Evolutionary conservation across 2,888 invertebrate genomes (phyloP).

Genomic region (Pachycephus smyrnensis): DNA sequence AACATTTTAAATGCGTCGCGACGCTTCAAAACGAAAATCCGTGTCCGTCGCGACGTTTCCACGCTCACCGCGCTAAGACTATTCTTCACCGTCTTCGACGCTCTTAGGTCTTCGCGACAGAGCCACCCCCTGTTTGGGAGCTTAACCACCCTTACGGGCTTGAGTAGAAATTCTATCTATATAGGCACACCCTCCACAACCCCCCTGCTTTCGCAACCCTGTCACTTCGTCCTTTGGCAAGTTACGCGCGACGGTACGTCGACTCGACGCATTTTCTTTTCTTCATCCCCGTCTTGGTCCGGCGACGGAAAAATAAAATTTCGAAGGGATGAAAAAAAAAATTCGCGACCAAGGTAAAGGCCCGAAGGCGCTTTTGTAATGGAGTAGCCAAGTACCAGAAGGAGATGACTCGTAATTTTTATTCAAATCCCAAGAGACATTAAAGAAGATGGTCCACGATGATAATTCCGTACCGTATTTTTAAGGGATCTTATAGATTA

Average conservation of each 20-base stretch:
- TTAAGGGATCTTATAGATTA: too few species aligned
- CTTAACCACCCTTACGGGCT: too few species aligned
- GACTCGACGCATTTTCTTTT: too few species aligned
- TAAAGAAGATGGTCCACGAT: background rate
- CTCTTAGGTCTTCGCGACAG: too few species aligned
- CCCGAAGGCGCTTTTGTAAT: background rate
- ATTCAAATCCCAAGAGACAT: constrained; percentile 10
- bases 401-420: constrained; percentile 16
- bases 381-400: too few species aligned
- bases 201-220: constrained; percentile 7
- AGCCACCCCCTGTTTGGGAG: too few species aligned
- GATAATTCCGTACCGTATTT: too few species aligned
- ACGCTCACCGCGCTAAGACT: constrained; percentile 7
- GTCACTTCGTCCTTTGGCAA: constrained; percentile 14
- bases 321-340: background rate
- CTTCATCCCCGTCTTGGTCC: too few species aligned
- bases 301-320: too few species aligned
- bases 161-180: too few species aligned
- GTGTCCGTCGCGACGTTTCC: constrained; percentile 13
- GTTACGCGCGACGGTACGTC: background rate
- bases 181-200: too few species aligned
- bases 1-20: too few species aligned
- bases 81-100: background rate
- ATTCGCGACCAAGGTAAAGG: background rate
- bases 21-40: constrained; percentile 8